phyloP scores from a whole-genome alignment of 2,113 vertebrate species.

The Neodontobutis hainanensis region DNA sequence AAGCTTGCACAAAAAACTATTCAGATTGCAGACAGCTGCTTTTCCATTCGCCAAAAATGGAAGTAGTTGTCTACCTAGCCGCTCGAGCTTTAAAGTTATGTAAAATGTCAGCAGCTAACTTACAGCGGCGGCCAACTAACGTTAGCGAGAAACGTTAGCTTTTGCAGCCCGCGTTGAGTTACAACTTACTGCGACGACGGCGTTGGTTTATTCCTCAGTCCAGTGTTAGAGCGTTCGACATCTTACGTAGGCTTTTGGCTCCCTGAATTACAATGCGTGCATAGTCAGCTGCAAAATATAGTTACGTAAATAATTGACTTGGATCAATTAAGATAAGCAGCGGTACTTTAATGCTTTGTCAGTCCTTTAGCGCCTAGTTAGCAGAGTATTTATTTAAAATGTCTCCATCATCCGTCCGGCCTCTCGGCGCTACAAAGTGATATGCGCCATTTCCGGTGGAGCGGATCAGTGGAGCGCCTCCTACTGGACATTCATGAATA shows the following conservation, averaged over 20 bases:
- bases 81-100: constrained; percentile 20
- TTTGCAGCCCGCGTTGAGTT: not conserved
- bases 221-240: constrained; percentile 59
- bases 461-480: not conserved
- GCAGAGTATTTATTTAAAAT: constrained; percentile 79
- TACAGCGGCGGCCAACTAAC: not conserved
- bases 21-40: constrained; percentile 38
- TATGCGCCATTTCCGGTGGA: constrained; percentile 67
- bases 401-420: constrained; percentile 74
- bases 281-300: constrained; percentile 1
- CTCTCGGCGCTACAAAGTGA: constrained; percentile 67
- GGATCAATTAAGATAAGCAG: not conserved
- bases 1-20: constrained; percentile 23
- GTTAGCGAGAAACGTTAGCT: no score
- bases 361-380: constrained; percentile 55
- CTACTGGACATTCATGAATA: not conserved
- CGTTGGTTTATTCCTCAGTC: constrained; percentile 59
- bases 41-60: constrained; percentile 52
- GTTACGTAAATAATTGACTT: constrained; percentile 2
- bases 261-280: constrained; percentile 5
- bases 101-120: constrained; percentile 41
- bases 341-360: not conserved
- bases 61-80: constrained; percentile 30
- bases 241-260: constrained; percentile 45
- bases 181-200: constrained; percentile 67